phyloP scores from a whole-genome alignment of 2,888 invertebrate genomes.

The Drosophila picticornis region DNA sequence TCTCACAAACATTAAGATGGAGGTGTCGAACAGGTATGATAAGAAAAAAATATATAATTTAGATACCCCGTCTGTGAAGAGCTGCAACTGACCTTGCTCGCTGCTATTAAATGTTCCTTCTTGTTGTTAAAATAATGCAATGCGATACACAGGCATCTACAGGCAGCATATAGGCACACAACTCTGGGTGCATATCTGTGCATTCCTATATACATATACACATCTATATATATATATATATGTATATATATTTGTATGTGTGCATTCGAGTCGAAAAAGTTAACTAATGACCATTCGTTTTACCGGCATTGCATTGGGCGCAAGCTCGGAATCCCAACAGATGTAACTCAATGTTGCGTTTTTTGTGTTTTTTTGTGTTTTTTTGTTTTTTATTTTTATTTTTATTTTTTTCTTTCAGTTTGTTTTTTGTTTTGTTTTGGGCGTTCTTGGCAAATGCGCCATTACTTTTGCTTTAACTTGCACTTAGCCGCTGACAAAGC shows the following conservation, averaged over 20 bases:
- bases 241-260: not conserved
- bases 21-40: not conserved
- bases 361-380: not conserved
- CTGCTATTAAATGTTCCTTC: not conserved
- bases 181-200: too few relatives aligned
- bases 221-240: too few relatives aligned
- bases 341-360: conserved; percentile 17
- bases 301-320: conserved; percentile 27
- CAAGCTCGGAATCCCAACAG: conserved; percentile 25
- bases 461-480: conserved; percentile 75
- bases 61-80: not conserved
- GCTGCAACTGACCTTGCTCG: not conserved
- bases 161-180: not conserved
- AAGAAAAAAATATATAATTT: not conserved
- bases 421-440: not conserved
- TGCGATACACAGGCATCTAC: not conserved
- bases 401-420: not conserved
- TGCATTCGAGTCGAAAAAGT: conserved; percentile 29
- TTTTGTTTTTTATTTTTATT: not conserved
- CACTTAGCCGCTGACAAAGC: conserved; percentile 76
- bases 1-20: not conserved
- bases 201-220: not conserved
- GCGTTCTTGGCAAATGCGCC: conserved; percentile 42
- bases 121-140: not conserved
- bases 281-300: conserved; percentile 58